Evolutionary conservation across 2,797 vertebrate species (phyloP).

Genomic region (Phrynocephalus forsythii): DNA sequence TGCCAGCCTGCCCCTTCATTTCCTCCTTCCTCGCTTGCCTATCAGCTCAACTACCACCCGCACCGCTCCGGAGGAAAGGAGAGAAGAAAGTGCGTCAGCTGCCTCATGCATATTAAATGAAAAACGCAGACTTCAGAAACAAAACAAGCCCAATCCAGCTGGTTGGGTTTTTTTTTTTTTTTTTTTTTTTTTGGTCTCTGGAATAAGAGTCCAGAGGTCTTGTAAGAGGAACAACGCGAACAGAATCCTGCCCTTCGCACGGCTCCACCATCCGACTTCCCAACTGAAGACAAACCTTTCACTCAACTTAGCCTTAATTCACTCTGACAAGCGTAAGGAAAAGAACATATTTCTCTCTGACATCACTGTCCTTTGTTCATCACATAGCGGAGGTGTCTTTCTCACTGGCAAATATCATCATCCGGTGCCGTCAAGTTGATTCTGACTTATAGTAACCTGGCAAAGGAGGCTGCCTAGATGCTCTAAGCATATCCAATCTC

Average conservation of each 20-base stretch:
- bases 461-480: too few species aligned
- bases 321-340: neutral
- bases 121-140: neutral
- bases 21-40: neutral
- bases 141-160: conserved; percentile 17
- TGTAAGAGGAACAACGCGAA: conserved; percentile 2
- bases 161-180: neutral
- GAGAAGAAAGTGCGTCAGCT: neutral
- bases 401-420: too few species aligned
- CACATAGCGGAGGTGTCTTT: too few species aligned
- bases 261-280: neutral
- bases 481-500: too few species aligned
- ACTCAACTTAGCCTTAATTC: neutral
- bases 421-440: too few species aligned
- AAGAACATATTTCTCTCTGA: neutral
- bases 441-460: too few species aligned
- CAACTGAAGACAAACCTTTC: neutral
- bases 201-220: conserved; percentile 2
- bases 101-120: conserved; percentile 37
- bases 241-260: too few species aligned
- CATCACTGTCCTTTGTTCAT: neutral
- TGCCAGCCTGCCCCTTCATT: neutral
- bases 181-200: accelerated
- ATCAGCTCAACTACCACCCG: neutral
- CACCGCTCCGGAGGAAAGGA: neutral